Evolutionary conservation across 2,888 invertebrate genomes (phyloP).

Genomic region (Magallana nippona): DNA sequence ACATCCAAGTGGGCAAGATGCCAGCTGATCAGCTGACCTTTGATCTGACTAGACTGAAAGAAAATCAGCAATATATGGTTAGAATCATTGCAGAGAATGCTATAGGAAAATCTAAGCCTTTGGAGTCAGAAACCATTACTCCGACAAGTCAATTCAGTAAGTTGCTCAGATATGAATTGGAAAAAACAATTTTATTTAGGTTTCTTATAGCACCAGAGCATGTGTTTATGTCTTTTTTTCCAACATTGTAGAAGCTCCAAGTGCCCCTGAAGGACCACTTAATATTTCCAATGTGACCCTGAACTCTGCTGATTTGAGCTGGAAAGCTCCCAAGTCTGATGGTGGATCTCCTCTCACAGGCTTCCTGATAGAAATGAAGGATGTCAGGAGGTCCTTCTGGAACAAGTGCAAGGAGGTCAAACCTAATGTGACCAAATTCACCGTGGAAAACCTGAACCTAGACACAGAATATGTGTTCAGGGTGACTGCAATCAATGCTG

Average conservation of each 20-base stretch:
- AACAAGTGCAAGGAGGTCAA: conserved; percentile 66
- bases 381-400: conserved; percentile 68
- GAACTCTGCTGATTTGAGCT: conserved; percentile 69
- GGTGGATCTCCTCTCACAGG: conserved; percentile 75
- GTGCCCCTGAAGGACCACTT: conserved; percentile 68
- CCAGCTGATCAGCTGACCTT: conserved; percentile 61
- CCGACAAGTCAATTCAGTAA: conserved; percentile 75
- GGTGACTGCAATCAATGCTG: conserved; percentile 92
- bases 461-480: conserved; percentile 95
- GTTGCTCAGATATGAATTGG: conserved; percentile 47
- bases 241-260: conserved; percentile 47
- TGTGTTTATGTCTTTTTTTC: too few relatives aligned
- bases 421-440: conserved; percentile 64
- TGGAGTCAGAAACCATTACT: conserved; percentile 67
- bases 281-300: conserved; percentile 68
- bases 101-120: conserved; percentile 89
- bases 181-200: not conserved
- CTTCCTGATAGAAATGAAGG: conserved; percentile 67
- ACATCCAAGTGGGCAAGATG: conserved; percentile 66
- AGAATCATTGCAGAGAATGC: conserved; percentile 92
- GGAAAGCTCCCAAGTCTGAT: conserved; percentile 74
- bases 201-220: not conserved
- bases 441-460: conserved; percentile 85
- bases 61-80: conserved; percentile 91
- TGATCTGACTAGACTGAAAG: conserved; percentile 83